These are phyloP conservation scores for Astyanax mexicanus DNA, from an alignment of 2,797 vertebrate species.

Conservation along the genomic window DNA sequence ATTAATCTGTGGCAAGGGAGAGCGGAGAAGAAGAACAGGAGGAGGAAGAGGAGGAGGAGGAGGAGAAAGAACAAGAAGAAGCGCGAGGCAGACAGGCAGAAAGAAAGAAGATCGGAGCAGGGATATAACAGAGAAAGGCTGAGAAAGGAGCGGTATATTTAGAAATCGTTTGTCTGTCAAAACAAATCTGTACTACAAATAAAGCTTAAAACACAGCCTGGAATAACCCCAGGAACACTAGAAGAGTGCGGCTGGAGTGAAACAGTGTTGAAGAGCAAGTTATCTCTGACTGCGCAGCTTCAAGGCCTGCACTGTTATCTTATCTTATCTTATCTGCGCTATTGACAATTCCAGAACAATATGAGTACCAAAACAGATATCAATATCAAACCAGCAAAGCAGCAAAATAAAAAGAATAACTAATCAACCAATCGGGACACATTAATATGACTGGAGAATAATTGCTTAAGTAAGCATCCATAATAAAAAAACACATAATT, in stretches of 20 bases:
- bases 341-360: too few species aligned
- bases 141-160: constrained; percentile 30
- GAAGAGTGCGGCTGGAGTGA: not conserved
- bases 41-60: constrained; percentile 8
- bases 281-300: not conserved
- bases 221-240: not conserved
- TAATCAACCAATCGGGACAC: too few species aligned
- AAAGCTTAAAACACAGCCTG: constrained; percentile 13
- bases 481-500: too few species aligned
- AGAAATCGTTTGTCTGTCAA: constrained; percentile 41
- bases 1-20: constrained; percentile 74
- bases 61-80: constrained; percentile 18
- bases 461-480: too few species aligned
- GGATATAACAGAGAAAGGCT: not conserved
- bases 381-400: too few species aligned
- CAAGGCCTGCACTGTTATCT: too few species aligned
- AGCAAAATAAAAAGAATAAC: too few species aligned
- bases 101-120: not conserved
- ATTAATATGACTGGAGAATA: too few species aligned
- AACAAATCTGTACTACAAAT: constrained; percentile 29
- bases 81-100: not conserved
- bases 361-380: too few species aligned
- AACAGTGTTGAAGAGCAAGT: not conserved
- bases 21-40: constrained; percentile 50
- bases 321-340: too few species aligned